These are phyloP conservation scores for Cinara cedri DNA, from an alignment of 2,888 invertebrate species.

Conservation along the genomic window DNA sequence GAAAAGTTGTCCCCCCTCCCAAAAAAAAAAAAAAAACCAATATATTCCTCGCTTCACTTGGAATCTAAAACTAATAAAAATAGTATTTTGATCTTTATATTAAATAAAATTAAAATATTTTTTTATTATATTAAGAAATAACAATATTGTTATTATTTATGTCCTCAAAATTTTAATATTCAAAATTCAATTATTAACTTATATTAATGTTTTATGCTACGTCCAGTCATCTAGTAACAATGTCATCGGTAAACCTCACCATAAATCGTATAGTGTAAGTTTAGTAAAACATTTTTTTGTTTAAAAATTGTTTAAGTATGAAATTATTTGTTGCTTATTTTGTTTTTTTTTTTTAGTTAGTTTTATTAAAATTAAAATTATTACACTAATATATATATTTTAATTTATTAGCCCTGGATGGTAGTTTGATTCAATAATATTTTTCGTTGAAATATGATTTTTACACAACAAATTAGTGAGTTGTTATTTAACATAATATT, in stretches of 20 bases:
- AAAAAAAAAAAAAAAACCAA: too few species aligned
- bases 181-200: constrained; percentile 48
- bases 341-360: constrained; percentile 12
- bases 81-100: too few species aligned
- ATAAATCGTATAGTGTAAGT: constrained; percentile 93
- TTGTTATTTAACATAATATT: constrained; percentile 46
- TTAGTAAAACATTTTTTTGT: too few species aligned
- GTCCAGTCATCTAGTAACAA: constrained; percentile 88
- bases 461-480: constrained; percentile 18
- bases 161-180: constrained; percentile 25
- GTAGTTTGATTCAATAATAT: constrained; percentile 17
- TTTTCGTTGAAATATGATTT: too few species aligned
- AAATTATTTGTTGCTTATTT: constrained; percentile 3
- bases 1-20: too few species aligned
- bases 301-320: too few species aligned
- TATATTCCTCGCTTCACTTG: too few species aligned
- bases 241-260: constrained; percentile 90
- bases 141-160: constrained; percentile 28
- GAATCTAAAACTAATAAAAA: too few species aligned
- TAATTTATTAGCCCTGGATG: neutral
- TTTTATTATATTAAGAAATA: neutral
- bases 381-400: neutral
- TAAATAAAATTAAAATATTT: too few species aligned
- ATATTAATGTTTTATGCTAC: constrained; percentile 58
- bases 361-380: neutral